Evolutionary conservation across 23 tunicate genomes (phyloP).

Genomic region (Styela clava): DNA sequence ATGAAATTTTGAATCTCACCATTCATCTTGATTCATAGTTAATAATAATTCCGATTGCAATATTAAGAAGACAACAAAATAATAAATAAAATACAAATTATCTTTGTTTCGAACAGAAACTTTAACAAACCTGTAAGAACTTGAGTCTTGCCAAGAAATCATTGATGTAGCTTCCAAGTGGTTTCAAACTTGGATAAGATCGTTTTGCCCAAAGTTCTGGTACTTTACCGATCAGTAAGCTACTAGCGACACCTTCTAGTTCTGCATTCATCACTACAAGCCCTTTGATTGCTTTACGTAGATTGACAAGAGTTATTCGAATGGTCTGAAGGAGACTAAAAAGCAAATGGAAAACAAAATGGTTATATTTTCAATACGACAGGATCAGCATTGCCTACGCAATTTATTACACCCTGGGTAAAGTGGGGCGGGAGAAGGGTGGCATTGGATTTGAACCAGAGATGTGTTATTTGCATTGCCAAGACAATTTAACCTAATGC

Average conservation of each 20-base stretch:
- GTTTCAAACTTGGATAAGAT: constrained; percentile 96
- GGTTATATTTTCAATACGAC: constrained; percentile 1
- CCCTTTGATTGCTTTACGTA: constrained; percentile 93
- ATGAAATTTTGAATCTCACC: too few relatives aligned
- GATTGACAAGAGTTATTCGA: constrained; percentile 81
- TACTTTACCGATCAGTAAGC: constrained; percentile 97
- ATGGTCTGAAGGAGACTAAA: constrained; percentile 83
- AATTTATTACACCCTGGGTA: too few relatives aligned
- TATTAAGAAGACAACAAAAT: too few relatives aligned
- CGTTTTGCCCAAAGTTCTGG: constrained; percentile 98
- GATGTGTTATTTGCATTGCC: too few relatives aligned
- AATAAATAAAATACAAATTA: too few relatives aligned
- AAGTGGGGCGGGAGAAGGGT: too few relatives aligned
- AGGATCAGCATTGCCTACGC: too few relatives aligned
- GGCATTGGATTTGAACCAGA: too few relatives aligned
- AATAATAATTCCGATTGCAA: too few relatives aligned
- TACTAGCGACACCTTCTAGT: constrained; percentile 84
- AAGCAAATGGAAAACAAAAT: background rate
- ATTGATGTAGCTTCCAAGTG: constrained; percentile 95
- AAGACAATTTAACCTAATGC: too few relatives aligned
- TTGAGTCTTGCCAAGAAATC: constrained; percentile 96
- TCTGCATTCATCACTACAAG: constrained; percentile 97
- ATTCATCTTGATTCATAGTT: too few relatives aligned
- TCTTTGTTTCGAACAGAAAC: too few relatives aligned
- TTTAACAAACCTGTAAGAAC: constrained; percentile 81